Evolutionary conservation across 2,113 vertebrate genomes (phyloP).

Genomic region (Callithrix jacchus): DNA sequence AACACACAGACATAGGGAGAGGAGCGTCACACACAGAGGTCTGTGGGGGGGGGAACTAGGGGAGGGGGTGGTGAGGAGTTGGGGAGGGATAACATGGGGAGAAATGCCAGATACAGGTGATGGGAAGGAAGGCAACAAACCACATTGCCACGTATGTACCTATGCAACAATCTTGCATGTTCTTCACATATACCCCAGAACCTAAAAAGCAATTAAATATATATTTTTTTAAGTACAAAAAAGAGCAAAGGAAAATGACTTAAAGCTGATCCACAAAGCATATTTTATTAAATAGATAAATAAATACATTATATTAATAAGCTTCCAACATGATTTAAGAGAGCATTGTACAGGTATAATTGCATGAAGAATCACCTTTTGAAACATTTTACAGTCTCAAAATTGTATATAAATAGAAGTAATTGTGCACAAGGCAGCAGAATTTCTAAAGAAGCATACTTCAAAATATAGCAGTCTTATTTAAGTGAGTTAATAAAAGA

Average conservation of each 20-base stretch:
- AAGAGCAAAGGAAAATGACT: neutral
- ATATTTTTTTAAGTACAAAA: neutral
- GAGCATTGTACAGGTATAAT: neutral
- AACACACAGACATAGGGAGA: too few relatives aligned
- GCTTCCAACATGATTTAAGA: neutral
- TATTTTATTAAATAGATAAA: neutral
- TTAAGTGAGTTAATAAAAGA: neutral
- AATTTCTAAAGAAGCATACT: neutral
- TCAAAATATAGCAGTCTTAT: neutral
- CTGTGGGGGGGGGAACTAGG: too few relatives aligned
- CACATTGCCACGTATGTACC: too few relatives aligned
- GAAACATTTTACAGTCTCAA: neutral
- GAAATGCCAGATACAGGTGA: too few relatives aligned
- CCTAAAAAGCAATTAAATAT: too few relatives aligned
- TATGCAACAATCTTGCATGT: too few relatives aligned
- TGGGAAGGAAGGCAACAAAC: too few relatives aligned
- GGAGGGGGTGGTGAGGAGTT: too few relatives aligned
- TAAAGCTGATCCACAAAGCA: neutral
- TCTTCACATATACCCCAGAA: too few relatives aligned
- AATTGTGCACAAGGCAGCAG: neutral
- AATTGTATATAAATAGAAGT: neutral
- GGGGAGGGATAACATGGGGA: too few relatives aligned
- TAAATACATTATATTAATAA: neutral
- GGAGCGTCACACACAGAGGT: too few relatives aligned
- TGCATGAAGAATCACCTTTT: neutral